Conservation (phyloP, 2,113 vertebrate genomes). For the Isurus oxyrinchus region DNA sequence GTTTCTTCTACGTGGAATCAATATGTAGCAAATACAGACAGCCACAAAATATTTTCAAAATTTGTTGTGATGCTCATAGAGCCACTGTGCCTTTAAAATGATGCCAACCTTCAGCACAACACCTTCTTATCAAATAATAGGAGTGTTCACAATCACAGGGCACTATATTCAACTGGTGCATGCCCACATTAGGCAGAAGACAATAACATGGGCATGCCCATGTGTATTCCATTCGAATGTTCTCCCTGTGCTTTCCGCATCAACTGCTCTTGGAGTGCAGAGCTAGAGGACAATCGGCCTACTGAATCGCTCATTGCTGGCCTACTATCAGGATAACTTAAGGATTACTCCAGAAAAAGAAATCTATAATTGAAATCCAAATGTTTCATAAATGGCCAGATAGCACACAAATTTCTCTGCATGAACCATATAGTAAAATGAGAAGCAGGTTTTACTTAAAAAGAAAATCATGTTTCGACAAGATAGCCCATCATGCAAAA, state of each 20-base stretch:
- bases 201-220: not conserved
- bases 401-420: not conserved
- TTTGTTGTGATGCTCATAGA: not conserved
- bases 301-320: not conserved
- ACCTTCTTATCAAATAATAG: not conserved
- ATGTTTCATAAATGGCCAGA: not conserved
- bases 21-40: not conserved
- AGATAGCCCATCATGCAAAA: not conserved
- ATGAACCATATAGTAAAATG: not conserved
- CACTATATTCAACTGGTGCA: not conserved
- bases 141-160: not conserved
- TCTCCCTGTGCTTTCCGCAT: not conserved
- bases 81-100: not conserved
- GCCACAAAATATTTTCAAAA: not conserved
- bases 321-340: not conserved
- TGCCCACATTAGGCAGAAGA: not conserved
- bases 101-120: not conserved
- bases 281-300: not conserved
- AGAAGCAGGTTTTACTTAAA: constrained; percentile 10
- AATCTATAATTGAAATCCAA: not conserved
- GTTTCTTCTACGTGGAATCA: not conserved
- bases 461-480: not conserved
- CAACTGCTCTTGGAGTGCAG: not conserved
- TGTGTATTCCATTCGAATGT: not conserved
- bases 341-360: not conserved